Base-by-base conservation (phyloP, 2,113 vertebrate genomes). In the Heptranchias perlo region DNA sequence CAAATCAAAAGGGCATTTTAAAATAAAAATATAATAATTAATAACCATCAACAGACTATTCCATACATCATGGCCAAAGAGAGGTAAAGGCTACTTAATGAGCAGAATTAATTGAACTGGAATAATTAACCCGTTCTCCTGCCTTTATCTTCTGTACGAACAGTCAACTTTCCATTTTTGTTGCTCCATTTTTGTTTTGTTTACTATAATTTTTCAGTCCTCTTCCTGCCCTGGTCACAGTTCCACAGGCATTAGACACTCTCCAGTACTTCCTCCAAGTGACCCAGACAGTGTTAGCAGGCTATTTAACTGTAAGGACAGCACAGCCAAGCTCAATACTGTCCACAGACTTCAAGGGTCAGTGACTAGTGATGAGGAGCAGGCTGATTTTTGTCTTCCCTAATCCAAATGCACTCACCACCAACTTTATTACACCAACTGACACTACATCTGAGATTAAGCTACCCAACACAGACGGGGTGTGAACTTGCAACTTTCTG, bases 51-150 rank as follows among this genome's bases (percentile, higher is more conserved):
- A 58, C 31, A 16, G 14, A 58, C 28, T 7, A 92, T 18, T 93
- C 58, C 62, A 93, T 62, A 64, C 5, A 93, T 44, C 21, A 3
- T 10, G n/a, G n/a, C 58, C 52, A 39, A 35, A 5, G 25, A 28
- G 47, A 91, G 61, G 31, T 31, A 5, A 54, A 58, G 28, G 52
- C 87, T 31, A n/a, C 52, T 91, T 91, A 14, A 91, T n/a, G 31
- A 93, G 18, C 54, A 93, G 35, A 1, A 23, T 62, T 62, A 62
- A 93, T n/a, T 93, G 89, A 44, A 93, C 58, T 2, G 7, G 35
- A 44, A 61, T 64, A 39, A 62, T 93, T 93, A 93, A 62, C 89
- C n/a, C 89, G 62, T 92, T 92, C 58, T 39, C 89, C 58, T 62
- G 89, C 49, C 4, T 58, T 89, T 89, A 11, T 23, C 7, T 39